Percentiles rank a stretch among this genome's conserved stretches.
Evolutionary conservation across 2,888 invertebrate species (phyloP).

Genomic region (Diarsia brunnea): DNA sequence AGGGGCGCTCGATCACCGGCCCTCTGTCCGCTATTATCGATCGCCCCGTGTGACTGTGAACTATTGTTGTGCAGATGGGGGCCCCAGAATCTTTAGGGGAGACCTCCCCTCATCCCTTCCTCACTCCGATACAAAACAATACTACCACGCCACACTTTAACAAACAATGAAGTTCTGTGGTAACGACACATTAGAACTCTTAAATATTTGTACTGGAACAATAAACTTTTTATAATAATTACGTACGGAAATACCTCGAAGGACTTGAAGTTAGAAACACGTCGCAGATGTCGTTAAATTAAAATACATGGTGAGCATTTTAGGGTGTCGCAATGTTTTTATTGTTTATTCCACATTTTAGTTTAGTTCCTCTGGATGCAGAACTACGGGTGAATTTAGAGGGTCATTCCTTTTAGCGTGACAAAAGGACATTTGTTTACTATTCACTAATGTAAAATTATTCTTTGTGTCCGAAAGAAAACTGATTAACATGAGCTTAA

Average conservation of each 20-base stretch:
- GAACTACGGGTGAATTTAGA: constrained; percentile 41
- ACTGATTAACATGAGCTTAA: constrained; percentile 24
- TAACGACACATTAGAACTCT: constrained; percentile 47
- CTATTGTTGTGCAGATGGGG: constrained; percentile 86
- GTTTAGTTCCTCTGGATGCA: constrained; percentile 46
- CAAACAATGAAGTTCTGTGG: constrained; percentile 64
- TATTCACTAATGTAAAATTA: constrained; percentile 43
- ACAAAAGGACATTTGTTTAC: constrained; percentile 58
- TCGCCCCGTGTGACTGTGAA: constrained; percentile 87
- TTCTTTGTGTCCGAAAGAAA: constrained; percentile 39
- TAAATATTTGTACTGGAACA: constrained; percentile 30
- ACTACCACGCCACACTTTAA: constrained; percentile 66
- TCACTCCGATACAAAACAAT: constrained; percentile 71
- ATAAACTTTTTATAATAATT: constrained; percentile 19
- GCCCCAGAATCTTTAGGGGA: constrained; percentile 87
- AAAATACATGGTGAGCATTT: constrained; percentile 36
- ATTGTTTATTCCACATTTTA: constrained; percentile 48
- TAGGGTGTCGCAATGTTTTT: constrained; percentile 54
- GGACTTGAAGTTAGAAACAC: constrained; percentile 31
- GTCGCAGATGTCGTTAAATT: constrained; percentile 52
- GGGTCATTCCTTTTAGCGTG: constrained; percentile 63
- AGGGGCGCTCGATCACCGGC: constrained; percentile 59
- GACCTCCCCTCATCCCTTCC: constrained; percentile 69
- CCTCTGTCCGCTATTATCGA: constrained; percentile 77
- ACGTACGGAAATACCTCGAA: constrained; percentile 22